These are phyloP conservation scores for Phaethon lepturus DNA, from an alignment of 2,113 vertebrate species.

Conservation along the genomic window DNA sequence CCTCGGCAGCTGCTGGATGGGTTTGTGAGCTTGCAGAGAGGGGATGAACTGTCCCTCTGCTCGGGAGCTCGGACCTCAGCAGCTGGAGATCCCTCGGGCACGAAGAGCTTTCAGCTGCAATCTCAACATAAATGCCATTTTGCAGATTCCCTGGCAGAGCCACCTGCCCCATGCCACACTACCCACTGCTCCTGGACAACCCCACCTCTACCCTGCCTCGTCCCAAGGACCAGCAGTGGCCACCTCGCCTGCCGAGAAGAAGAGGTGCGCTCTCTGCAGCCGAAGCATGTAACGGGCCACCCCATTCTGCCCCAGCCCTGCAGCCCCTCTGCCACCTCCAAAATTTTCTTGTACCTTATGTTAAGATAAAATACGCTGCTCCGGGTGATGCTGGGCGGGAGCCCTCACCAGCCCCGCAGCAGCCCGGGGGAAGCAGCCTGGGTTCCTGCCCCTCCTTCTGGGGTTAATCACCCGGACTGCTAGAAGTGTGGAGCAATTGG, in stretches of 20 bases:
- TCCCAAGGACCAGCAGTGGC: slow-evolving; percentile 64
- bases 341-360: neutral
- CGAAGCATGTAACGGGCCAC: slow-evolving; percentile 2
- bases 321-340: neutral
- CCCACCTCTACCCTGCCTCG: neutral
- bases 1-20: neutral
- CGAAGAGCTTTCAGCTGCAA: neutral
- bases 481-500: slow-evolving; percentile 34
- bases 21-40: neutral
- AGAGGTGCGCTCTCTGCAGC: slow-evolving; percentile 73
- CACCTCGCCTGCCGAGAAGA: slow-evolving; percentile 78
- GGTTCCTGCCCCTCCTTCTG: neutral
- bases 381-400: neutral
- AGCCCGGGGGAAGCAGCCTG: neutral
- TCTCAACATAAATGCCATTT: slow-evolving; percentile 64
- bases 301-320: neutral
- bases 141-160: slow-evolving; percentile 29
- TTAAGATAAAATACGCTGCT: neutral
- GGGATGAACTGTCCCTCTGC: neutral
- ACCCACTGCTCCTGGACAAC: neutral
- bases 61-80: neutral
- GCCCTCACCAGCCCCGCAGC: neutral
- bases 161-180: fast-evolving
- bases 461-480: slow-evolving; percentile 3
- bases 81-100: neutral